These are phyloP conservation scores for Anodontia alba DNA, from an alignment of 2,888 invertebrate genomes.

Conservation along the genomic window DNA sequence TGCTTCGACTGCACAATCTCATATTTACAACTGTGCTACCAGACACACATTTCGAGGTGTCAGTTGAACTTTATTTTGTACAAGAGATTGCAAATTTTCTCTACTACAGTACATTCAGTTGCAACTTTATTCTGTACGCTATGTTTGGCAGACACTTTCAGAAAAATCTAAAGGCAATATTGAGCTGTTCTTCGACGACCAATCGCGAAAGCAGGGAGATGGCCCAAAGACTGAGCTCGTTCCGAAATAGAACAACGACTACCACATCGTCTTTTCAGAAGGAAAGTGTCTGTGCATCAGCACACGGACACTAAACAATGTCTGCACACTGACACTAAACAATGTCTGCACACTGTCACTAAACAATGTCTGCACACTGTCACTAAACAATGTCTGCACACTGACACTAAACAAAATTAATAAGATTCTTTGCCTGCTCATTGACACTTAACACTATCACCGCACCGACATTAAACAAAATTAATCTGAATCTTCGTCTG, in stretches of 20 bases:
- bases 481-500: too few relatives aligned
- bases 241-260: background rate
- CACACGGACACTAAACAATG: too few relatives aligned
- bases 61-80: constrained; percentile 52
- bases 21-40: constrained; percentile 40
- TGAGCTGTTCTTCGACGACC: constrained; percentile 28
- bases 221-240: constrained; percentile 27
- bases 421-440: too few relatives aligned
- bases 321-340: too few relatives aligned
- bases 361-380: too few relatives aligned
- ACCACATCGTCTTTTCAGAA: background rate
- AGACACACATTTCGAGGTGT: constrained; percentile 15
- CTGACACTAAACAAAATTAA: too few relatives aligned
- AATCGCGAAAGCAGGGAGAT: constrained; percentile 16
- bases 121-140: constrained; percentile 72
- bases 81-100: constrained; percentile 64
- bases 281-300: too few relatives aligned
- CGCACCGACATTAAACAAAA: too few relatives aligned
- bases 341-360: too few relatives aligned
- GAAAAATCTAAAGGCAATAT: constrained; percentile 45
- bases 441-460: too few relatives aligned
- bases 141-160: constrained; percentile 69
- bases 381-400: too few relatives aligned
- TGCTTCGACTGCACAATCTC: constrained; percentile 67
- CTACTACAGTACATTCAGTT: constrained; percentile 70